phyloP scores from a whole-genome alignment of 2,888 invertebrate species.

The Eupithecia exiguata region DNA sequence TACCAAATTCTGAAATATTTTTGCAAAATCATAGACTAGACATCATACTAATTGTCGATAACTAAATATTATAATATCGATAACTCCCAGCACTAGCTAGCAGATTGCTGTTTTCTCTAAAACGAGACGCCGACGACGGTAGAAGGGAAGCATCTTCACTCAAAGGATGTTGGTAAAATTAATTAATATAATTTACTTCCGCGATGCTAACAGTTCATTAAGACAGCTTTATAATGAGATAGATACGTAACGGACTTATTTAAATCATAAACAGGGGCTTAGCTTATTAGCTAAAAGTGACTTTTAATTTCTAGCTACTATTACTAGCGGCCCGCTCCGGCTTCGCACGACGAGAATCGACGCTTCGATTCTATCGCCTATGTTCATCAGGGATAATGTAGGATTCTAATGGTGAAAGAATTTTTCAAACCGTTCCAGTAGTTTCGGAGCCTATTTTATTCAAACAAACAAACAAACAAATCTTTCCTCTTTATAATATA shows the following conservation, averaged over 20 bases:
- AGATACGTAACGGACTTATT: neutral
- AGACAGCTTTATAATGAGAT: neutral
- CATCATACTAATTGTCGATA: neutral
- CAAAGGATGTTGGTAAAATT: conserved; percentile 36
- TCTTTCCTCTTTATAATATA: too few species aligned
- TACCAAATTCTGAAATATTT: too few species aligned
- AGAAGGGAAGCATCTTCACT: conserved; percentile 32
- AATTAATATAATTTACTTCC: conserved; percentile 25
- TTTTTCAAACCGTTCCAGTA: too few species aligned
- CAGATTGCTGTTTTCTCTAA: neutral
- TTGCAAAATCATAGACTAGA: neutral
- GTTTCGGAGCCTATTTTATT: too few species aligned
- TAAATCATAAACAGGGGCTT: neutral
- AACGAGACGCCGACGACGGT: conserved; percentile 18
- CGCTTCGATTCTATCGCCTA: too few species aligned
- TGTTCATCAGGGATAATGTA: too few species aligned
- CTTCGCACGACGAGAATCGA: too few species aligned
- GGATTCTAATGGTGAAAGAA: too few species aligned
- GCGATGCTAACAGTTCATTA: conserved; percentile 15
- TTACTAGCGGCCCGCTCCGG: too few species aligned
- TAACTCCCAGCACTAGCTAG: conserved; percentile 26
- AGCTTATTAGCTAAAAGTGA: neutral
- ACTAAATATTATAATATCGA: conserved; percentile 17
- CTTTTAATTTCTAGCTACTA: too few species aligned
- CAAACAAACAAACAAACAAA: too few species aligned